Base-by-base conservation (phyloP, 1,140 invertebrate species). In the Cheumatopsyche charites region DNA sequence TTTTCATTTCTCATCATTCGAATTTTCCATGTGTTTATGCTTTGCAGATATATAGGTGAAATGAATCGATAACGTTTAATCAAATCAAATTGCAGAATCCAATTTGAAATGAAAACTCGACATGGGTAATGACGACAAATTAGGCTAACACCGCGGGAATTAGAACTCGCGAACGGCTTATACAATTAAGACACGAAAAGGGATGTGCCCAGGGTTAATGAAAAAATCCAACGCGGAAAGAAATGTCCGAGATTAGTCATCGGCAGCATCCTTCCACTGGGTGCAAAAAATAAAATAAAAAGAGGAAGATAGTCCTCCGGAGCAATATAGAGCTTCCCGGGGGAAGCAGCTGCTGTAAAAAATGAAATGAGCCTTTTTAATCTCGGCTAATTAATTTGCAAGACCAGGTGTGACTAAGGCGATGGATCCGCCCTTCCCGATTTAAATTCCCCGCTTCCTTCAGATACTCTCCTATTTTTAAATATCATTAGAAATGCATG, bases 311-410 rank as follows among this genome's bases (percentile, higher is more conserved):
- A 36, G n/a, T n/a, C n/a, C n/a, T n/a, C n/a, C n/a, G n/a, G 29
- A 36, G 9, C 3, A 36, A 36, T 4, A 36, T 9, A 9, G 19
- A 58, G 11, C 21, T n/a, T 11, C 9, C 41, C 41, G 43, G 43
- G 49, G 9, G 29, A 36, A 71, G 67, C 68, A 71, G 67, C 62
- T 73, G 71, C 67, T 43, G 42, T 71, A 75, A 75, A 75, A 75
- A 73, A 72, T 62, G 45, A 70, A 75, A 75, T 68, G 74, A 75
- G 71, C 47, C 69, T 73, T 72, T 73, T 75, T 75, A 75, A 70
- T 72, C 74, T 61, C 61, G 73, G 19, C 71, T 75, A 73, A 75
- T 75, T 75, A 75, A 75, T 75, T 75, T 73, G 43, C 26, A 75
- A 63, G 47, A 71, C 71, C 74, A 75, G 74, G 74, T 75, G 74